Percentiles rank a stretch among this genome's conserved stretches.
Conservation (phyloP, 1,140 invertebrate genomes). For the Pogonognathellus flavescens region DNA sequence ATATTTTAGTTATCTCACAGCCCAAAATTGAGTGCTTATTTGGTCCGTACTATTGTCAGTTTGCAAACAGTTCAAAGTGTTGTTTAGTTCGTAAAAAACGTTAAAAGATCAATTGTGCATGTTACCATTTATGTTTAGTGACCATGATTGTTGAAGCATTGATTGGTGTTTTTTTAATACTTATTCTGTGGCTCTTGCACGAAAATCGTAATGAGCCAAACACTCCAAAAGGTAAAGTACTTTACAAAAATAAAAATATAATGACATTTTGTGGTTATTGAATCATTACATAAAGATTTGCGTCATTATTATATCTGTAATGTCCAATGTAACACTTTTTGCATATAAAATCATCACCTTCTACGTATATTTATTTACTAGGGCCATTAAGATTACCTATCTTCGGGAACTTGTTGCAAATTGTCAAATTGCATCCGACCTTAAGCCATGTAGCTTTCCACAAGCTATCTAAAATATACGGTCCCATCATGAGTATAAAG, state of each 20-base stretch:
- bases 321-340: neutral
- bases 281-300: neutral
- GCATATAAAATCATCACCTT: neutral
- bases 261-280: no score
- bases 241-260: no score
- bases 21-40: no score
- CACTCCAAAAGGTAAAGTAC: neutral
- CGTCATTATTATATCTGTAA: neutral
- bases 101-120: no score
- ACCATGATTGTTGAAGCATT: neutral
- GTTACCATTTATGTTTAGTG: no score
- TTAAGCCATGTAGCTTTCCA: neutral
- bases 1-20: no score
- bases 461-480: neutral
- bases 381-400: neutral
- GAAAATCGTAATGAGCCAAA: neutral
- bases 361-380: neutral
- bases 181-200: neutral
- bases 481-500: neutral
- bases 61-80: no score
- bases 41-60: no score
- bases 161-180: neutral
- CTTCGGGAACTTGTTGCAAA: conserved; percentile 17
- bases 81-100: no score
- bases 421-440: conserved; percentile 1